Conservation (phyloP, 2,888 invertebrate genomes). For the Drosophila histrio region DNA sequence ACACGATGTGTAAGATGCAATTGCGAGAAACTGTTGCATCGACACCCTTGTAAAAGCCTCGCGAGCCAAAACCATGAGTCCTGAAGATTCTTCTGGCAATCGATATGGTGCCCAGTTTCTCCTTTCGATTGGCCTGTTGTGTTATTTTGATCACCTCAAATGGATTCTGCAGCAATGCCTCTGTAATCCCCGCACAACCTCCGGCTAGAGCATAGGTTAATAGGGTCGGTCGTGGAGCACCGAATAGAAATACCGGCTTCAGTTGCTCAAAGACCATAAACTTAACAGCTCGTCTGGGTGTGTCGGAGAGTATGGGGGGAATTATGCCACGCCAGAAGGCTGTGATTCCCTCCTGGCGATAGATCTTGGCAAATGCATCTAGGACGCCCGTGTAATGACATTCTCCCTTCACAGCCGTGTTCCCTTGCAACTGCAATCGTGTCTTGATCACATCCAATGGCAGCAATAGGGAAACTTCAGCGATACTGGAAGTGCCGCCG, state of each 20-base stretch:
- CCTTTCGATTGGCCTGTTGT: slow-evolving; percentile 43
- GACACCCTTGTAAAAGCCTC: slow-evolving; percentile 26
- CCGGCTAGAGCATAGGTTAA: slow-evolving; percentile 39
- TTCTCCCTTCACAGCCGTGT: accelerated
- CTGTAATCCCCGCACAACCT: slow-evolving; percentile 23
- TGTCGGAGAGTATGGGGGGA: slow-evolving; percentile 39
- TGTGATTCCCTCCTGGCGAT: slow-evolving; percentile 23
- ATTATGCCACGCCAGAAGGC: slow-evolving; percentile 51
- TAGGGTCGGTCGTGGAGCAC: background rate
- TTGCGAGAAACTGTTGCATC: slow-evolving; percentile 34
- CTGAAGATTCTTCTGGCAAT: slow-evolving; percentile 27
- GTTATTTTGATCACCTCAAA: slow-evolving; percentile 57
- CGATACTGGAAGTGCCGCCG: slow-evolving; percentile 36
- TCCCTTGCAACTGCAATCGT: slow-evolving; percentile 52
- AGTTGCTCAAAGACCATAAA: slow-evolving; percentile 41
- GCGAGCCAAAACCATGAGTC: slow-evolving; percentile 16
- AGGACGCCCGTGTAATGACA: slow-evolving; percentile 23
- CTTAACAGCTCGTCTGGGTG: slow-evolving; percentile 49
- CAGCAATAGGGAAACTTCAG: slow-evolving; percentile 25
- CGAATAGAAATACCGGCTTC: slow-evolving; percentile 18
- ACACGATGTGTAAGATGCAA: slow-evolving; percentile 35
- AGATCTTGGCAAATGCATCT: slow-evolving; percentile 44
- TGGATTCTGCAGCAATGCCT: slow-evolving; percentile 38
- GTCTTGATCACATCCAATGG: slow-evolving; percentile 63
- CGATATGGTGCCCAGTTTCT: background rate